phyloP scores from a whole-genome alignment of 2,888 invertebrate genomes.

The Gibbula magus region DNA sequence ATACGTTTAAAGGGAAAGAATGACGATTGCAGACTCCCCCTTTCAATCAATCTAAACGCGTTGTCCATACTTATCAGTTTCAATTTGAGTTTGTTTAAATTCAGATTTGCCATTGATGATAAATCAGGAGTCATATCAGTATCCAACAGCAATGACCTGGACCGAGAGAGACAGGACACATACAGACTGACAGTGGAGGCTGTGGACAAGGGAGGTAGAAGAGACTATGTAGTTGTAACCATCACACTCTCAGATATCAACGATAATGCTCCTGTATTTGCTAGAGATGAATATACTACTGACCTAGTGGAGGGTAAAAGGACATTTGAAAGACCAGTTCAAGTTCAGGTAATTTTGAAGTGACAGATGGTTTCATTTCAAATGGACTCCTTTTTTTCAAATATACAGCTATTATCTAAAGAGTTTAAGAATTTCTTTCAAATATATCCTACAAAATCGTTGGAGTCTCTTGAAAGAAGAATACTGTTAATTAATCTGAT shows the following conservation, averaged over 20 bases:
- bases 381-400: too few relatives aligned
- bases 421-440: too few relatives aligned
- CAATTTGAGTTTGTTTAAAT: neutral
- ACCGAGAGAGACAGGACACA: constrained; percentile 87
- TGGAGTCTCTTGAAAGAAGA: too few relatives aligned
- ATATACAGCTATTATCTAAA: too few relatives aligned
- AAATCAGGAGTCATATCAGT: constrained; percentile 83
- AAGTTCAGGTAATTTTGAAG: constrained; percentile 78
- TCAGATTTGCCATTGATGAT: constrained; percentile 81
- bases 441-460: too few relatives aligned
- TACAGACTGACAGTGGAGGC: constrained; percentile 88
- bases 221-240: constrained; percentile 57
- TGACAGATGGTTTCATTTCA: too few relatives aligned
- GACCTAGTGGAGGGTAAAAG: constrained; percentile 84
- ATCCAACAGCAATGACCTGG: constrained; percentile 76
- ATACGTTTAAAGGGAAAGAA: too few relatives aligned
- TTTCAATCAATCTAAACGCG: too few relatives aligned
- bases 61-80: too few relatives aligned
- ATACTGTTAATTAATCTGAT: too few relatives aligned
- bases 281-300: constrained; percentile 58
- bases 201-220: constrained; percentile 84
- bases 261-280: constrained; percentile 66
- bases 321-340: constrained; percentile 85
- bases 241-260: constrained; percentile 66
- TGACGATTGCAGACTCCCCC: too few relatives aligned